These are phyloP conservation scores for Baryphthengus martii DNA, from an alignment of 2,113 vertebrate species.

Conservation along the genomic window DNA sequence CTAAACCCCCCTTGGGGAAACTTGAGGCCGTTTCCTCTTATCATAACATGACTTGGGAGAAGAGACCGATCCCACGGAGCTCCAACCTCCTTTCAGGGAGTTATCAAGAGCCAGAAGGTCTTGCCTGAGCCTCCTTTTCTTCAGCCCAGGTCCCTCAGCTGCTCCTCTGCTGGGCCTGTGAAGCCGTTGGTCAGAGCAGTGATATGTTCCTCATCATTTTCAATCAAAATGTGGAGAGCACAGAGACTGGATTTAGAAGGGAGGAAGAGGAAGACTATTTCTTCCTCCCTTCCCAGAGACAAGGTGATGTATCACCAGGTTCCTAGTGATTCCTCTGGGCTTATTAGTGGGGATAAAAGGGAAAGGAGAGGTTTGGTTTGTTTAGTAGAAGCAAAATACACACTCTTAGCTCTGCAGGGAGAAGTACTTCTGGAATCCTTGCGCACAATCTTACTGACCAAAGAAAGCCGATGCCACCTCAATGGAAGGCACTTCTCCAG, in stretches of 20 bases:
- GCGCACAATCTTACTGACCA: not conserved
- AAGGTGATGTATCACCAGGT: not conserved
- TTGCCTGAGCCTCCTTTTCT: not conserved
- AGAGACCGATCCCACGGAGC: not conserved
- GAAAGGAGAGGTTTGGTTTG: not conserved
- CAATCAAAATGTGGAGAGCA: not conserved
- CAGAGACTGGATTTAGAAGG: not conserved
- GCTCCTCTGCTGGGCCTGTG: not conserved
- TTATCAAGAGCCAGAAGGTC: not conserved
- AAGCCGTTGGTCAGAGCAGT: accelerated
- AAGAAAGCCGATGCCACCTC: not conserved
- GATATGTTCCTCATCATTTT: accelerated
- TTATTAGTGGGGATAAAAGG: not conserved
- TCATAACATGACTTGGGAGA: not conserved
- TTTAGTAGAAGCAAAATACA: not conserved
- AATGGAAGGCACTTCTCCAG: not conserved
- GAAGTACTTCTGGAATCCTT: not conserved
- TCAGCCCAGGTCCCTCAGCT: too few relatives aligned
- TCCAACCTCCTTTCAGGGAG: not conserved
- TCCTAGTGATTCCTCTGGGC: not conserved
- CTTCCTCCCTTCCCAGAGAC: not conserved
- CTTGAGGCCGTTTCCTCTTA: not conserved
- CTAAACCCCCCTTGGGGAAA: not conserved
- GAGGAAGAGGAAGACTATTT: not conserved
- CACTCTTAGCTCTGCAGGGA: not conserved